Percentiles rank a stretch among this genome's conserved stretches.
Conservation (phyloP, 2,113 vertebrate genomes). For the Hipposideros armiger region DNA sequence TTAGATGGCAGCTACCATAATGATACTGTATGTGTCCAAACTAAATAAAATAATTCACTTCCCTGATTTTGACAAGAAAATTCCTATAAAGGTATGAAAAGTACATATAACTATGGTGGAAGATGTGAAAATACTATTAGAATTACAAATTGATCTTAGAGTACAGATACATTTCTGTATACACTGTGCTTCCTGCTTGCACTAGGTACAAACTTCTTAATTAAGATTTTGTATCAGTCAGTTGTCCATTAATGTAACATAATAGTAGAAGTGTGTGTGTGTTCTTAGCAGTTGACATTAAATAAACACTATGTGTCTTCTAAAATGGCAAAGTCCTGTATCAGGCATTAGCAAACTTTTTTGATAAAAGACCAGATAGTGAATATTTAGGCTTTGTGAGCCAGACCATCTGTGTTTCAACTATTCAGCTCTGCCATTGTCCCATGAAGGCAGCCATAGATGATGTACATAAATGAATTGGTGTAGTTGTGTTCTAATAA, state of each 20-base stretch:
- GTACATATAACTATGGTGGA: background rate
- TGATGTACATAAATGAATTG: background rate
- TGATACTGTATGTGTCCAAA: conserved; percentile 90
- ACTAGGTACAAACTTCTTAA: background rate
- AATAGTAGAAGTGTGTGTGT: background rate
- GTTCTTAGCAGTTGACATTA: background rate
- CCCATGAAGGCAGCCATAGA: background rate
- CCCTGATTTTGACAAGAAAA: conserved; percentile 90
- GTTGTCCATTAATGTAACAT: background rate
- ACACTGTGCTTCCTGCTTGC: background rate
- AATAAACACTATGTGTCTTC: background rate
- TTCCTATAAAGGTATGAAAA: conserved; percentile 87
- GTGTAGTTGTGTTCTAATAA: background rate
- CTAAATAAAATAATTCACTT: conserved; percentile 88
- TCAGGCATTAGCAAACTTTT: background rate
- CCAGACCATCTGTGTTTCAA: background rate
- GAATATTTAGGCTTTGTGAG: background rate
- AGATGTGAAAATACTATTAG: background rate
- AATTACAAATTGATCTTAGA: background rate
- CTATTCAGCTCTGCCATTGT: background rate
- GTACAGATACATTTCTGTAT: background rate
- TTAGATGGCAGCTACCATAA: conserved; percentile 89
- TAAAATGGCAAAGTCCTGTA: background rate
- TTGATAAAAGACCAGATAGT: background rate
- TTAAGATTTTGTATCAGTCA: background rate